Percentiles rank a stretch among this genome's conserved stretches.
These are phyloP conservation scores for Podarcis raffonei DNA, from an alignment of 2,113 vertebrate genomes.

Conservation along the genomic window DNA sequence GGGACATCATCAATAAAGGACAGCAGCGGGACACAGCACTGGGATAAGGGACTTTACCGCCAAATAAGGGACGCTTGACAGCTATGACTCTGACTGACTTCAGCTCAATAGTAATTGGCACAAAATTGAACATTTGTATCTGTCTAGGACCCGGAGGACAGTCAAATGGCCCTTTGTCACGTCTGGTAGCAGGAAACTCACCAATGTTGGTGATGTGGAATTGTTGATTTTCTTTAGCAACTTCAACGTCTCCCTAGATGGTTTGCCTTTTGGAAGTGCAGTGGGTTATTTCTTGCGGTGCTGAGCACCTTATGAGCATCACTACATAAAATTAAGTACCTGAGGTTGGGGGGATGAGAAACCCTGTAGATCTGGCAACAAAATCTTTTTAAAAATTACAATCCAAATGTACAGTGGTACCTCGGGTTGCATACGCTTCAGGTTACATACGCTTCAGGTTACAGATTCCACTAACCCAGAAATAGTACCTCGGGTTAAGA, in stretches of 20 bases:
- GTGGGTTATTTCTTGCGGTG: background rate
- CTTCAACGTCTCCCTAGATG: background rate
- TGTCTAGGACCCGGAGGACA: background rate
- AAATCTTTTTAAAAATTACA: constrained; percentile 31
- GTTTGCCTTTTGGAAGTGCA: constrained; percentile 19
- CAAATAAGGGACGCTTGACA: too few species aligned
- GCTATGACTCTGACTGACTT: background rate
- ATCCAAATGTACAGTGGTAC: background rate
- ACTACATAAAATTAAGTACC: background rate
- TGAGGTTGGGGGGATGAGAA: background rate
- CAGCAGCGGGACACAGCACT: too few species aligned
- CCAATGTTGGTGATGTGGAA: constrained; percentile 13
- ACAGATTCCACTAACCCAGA: too few species aligned
- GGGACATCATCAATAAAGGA: too few species aligned
- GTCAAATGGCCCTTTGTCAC: background rate
- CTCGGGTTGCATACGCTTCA: too few species aligned
- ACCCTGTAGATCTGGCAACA: background rate
- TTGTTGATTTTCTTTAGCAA: constrained; percentile 9
- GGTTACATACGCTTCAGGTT: too few species aligned
- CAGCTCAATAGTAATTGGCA: background rate
- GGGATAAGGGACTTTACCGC: too few species aligned
- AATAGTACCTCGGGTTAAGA: too few species aligned
- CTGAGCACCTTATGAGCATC: background rate
- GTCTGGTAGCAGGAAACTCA: background rate
- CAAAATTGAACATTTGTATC: constrained; percentile 8